These are phyloP conservation scores for Eulacestoma nigropectus DNA, from an alignment of 2,113 vertebrate species.

Conservation along the genomic window DNA sequence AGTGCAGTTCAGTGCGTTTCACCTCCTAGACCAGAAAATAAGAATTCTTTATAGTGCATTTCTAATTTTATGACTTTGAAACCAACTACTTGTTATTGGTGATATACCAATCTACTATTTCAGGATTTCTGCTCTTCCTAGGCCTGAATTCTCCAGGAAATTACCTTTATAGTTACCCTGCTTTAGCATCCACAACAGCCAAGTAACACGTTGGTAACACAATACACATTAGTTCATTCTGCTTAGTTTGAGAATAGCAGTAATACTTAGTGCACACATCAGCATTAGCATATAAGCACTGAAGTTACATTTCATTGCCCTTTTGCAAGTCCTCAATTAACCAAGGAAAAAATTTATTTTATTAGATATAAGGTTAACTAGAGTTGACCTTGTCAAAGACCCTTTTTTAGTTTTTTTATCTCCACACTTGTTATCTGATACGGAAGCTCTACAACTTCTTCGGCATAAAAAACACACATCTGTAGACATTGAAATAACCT, in stretches of 20 bases:
- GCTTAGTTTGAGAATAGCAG: background rate
- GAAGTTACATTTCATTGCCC: background rate
- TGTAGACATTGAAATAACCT: background rate
- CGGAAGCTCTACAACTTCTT: background rate
- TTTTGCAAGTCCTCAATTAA: background rate
- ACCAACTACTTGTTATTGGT: background rate
- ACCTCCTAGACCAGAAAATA: constrained; percentile 55
- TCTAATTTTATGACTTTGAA: background rate
- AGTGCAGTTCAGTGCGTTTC: constrained; percentile 78
- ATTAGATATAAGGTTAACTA: background rate
- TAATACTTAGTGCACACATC: background rate
- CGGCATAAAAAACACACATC: background rate
- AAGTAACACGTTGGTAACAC: background rate
- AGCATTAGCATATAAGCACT: background rate
- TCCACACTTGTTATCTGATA: background rate
- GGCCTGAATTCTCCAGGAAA: background rate
- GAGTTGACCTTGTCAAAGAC: background rate
- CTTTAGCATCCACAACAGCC: background rate
- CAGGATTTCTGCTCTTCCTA: background rate
- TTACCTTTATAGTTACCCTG: background rate
- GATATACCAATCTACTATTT: background rate
- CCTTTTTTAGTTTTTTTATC: background rate
- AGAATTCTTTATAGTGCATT: background rate
- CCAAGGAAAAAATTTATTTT: background rate
- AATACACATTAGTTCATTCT: background rate